phyloP scores from a whole-genome alignment of 2,888 invertebrate genomes.

The Limulus polyphemus region DNA sequence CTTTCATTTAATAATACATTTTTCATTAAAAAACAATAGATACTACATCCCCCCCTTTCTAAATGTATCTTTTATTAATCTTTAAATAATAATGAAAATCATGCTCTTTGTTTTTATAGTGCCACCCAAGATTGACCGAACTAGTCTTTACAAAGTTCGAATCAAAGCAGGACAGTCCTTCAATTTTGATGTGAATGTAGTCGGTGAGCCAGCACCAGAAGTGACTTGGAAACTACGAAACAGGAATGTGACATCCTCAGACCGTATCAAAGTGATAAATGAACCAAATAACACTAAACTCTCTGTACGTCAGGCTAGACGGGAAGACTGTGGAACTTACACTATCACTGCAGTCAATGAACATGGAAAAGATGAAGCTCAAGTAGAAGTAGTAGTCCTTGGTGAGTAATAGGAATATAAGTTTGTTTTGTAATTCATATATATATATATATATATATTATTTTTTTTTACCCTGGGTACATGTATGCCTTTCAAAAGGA shows the following conservation, averaged over 20 bases:
- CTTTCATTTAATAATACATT: too few species aligned
- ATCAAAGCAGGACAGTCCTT: slow-evolving; percentile 44
- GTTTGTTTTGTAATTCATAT: not conserved
- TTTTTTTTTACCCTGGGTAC: too few species aligned
- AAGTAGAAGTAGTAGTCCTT: slow-evolving; percentile 74
- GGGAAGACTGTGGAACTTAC: slow-evolving; percentile 78
- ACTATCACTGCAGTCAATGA: slow-evolving; percentile 75
- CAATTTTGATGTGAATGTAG: slow-evolving; percentile 40
- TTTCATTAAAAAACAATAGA: too few species aligned
- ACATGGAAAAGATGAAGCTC: slow-evolving; percentile 74
- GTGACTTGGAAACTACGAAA: slow-evolving; percentile 80
- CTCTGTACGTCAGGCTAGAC: slow-evolving; percentile 67
- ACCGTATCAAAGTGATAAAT: slow-evolving; percentile 44
- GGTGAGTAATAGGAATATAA: slow-evolving; percentile 43
- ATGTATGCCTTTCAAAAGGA: too few species aligned
- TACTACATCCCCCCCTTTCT: too few species aligned
- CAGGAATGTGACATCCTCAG: slow-evolving; percentile 35
- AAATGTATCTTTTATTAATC: slow-evolving; percentile 47
- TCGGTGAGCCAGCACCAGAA: slow-evolving; percentile 56
- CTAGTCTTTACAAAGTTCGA: slow-evolving; percentile 75
- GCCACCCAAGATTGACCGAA: slow-evolving; percentile 85
- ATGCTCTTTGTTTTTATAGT: slow-evolving; percentile 6
- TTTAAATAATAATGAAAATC: not conserved
- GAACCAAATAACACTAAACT: slow-evolving; percentile 80
- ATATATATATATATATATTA: not conserved